phyloP scores from a whole-genome alignment of 2,113 vertebrate genomes.

The Spheniscus mendiculus region DNA sequence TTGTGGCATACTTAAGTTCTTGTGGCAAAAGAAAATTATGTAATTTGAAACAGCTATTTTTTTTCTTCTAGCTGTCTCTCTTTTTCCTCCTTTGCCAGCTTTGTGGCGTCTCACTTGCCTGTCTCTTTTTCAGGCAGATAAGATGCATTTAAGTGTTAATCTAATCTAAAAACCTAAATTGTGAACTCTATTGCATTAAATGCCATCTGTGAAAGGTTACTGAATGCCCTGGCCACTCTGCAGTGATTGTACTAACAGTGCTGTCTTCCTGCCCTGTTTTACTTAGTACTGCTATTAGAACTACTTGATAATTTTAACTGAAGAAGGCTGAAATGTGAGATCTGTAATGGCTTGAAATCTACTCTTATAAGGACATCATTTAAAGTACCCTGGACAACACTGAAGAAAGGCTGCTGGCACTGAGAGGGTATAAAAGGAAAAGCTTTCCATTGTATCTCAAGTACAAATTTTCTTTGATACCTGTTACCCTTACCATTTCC shows the following conservation, averaged over 20 bases:
- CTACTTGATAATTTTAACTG: neutral
- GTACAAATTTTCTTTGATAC: neutral
- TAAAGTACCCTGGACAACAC: neutral
- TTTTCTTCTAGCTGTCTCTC: neutral
- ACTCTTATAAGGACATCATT: neutral
- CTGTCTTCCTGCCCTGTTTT: neutral
- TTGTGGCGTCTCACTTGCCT: neutral
- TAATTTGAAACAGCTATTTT: neutral
- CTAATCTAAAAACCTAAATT: neutral
- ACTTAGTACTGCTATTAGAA: neutral
- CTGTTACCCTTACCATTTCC: neutral
- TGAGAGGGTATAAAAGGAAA: neutral
- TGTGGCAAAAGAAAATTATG: neutral
- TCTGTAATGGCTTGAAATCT: neutral
- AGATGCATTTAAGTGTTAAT: neutral
- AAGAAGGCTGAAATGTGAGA: neutral
- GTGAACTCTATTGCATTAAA: neutral
- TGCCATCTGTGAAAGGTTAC: neutral
- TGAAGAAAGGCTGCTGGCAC: neutral
- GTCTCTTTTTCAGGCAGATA: neutral
- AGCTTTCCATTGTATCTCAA: neutral
- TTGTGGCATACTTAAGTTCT: neutral
- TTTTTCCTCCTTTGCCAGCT: neutral
- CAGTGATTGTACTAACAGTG: neutral
- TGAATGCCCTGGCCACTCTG: neutral